phyloP scores from a whole-genome alignment of 2,797 vertebrate genomes.

The Mycteria americana region DNA sequence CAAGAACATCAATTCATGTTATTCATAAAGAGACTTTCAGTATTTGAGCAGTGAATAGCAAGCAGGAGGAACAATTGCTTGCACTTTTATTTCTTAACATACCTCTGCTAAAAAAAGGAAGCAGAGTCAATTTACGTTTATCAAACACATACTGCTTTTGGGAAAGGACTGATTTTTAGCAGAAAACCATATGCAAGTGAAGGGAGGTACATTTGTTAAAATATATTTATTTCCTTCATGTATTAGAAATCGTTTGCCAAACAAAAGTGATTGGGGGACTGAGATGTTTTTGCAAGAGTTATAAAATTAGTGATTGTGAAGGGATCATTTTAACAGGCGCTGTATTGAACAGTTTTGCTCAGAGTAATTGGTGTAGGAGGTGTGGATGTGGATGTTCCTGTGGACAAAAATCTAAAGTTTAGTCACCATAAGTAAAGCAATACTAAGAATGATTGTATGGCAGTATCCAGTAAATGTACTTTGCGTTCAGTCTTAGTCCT shows the following conservation, averaged over 20 bases:
- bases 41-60: slow-evolving; percentile 43
- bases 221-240: background rate
- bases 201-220: background rate
- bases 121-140: background rate
- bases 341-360: background rate
- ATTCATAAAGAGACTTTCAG: slow-evolving; percentile 50
- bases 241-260: background rate
- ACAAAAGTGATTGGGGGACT: background rate
- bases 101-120: slow-evolving; percentile 19
- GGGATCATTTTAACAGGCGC: background rate
- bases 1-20: slow-evolving; percentile 67
- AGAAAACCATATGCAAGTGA: background rate
- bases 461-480: background rate
- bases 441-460: background rate
- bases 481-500: background rate
- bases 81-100: slow-evolving; percentile 7
- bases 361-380: background rate
- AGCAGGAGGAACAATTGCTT: slow-evolving; percentile 18
- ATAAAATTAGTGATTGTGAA: background rate
- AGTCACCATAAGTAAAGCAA: background rate
- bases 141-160: background rate
- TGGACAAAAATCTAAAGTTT: background rate
- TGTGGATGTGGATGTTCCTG: background rate
- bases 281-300: background rate
- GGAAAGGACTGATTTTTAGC: background rate